These are phyloP conservation scores for Smittia aterrima DNA, from an alignment of 2,888 invertebrate species.

Conservation along the genomic window DNA sequence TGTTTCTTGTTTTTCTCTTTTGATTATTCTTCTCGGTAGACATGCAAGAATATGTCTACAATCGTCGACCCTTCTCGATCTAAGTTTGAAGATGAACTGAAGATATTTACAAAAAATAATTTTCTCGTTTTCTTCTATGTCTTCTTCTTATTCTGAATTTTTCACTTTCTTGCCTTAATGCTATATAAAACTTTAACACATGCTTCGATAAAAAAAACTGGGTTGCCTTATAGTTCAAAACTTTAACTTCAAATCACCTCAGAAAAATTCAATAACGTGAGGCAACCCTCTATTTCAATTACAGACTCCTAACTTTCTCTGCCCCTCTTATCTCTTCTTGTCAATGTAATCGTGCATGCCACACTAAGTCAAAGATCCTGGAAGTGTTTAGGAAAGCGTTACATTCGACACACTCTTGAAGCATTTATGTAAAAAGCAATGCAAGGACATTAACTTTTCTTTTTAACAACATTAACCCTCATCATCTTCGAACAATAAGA, in stretches of 20 bases:
- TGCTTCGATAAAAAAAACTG: conserved; percentile 11
- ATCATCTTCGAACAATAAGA: conserved; percentile 31
- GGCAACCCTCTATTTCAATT: too few species aligned
- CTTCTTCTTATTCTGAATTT: not conserved
- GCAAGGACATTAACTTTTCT: not conserved
- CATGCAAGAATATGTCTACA: not conserved
- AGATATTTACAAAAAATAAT: not conserved
- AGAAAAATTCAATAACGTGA: not conserved
- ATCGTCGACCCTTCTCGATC: conserved; percentile 13
- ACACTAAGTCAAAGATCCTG: not conserved
- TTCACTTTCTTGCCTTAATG: conserved; percentile 8
- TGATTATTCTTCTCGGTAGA: not conserved
- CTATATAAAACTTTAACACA: conserved; percentile 6
- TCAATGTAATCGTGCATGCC: too few species aligned
- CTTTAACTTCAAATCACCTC: not conserved
- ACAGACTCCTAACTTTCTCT: too few species aligned
- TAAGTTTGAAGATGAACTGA: conserved; percentile 12
- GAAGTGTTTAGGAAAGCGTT: not conserved
- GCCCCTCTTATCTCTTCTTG: too few species aligned
- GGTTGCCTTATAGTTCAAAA: not conserved
- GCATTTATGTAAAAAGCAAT: not conserved
- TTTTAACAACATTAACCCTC: conserved; percentile 29
- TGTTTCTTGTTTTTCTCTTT: conserved; percentile 1
- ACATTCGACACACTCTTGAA: conserved; percentile 9
- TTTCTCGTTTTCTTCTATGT: conserved; percentile 7